Conservation (phyloP, 1,140 invertebrate genomes). For the Polypedilum vanderplanki region DNA sequence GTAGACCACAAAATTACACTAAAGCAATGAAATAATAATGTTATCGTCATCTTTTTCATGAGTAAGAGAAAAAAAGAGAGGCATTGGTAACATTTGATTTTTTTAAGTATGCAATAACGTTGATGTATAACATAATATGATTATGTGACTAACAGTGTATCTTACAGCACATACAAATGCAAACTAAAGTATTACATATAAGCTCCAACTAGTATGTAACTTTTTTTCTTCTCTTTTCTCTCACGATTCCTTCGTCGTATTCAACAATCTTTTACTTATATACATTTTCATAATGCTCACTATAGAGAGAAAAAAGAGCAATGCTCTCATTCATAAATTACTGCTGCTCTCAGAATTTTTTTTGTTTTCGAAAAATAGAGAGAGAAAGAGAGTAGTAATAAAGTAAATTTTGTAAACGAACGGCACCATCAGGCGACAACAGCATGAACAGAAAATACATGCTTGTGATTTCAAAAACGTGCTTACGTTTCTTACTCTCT, state of each 20-base stretch:
- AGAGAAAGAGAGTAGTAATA: no score
- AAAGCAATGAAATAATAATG: slow-evolving; percentile 6
- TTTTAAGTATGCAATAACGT: not conserved
- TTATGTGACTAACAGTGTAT: slow-evolving; percentile 1
- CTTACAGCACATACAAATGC: not conserved
- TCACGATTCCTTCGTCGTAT: no score
- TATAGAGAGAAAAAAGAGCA: not conserved
- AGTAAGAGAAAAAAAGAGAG: not conserved
- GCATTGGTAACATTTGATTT: not conserved
- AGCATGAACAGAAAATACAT: not conserved
- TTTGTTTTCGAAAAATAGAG: no score
- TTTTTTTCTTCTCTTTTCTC: not conserved
- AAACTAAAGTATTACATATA: not conserved
- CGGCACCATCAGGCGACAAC: not conserved
- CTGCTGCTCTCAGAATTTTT: not conserved
- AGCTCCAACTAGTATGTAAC: not conserved
- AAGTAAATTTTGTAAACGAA: no score
- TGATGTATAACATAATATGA: slow-evolving; percentile 19
- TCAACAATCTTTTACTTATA: not conserved
- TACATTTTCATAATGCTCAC: not conserved
- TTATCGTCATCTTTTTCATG: not conserved
- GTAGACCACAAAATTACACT: not conserved
- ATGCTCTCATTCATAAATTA: not conserved
- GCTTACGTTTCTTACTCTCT: not conserved
- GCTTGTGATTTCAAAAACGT: not conserved